A percentile compares a stretch with the other conserved stretches of the same genome.
phyloP scores from a whole-genome alignment of 2,797 vertebrate species.

The Tauraco hartlaubi region DNA sequence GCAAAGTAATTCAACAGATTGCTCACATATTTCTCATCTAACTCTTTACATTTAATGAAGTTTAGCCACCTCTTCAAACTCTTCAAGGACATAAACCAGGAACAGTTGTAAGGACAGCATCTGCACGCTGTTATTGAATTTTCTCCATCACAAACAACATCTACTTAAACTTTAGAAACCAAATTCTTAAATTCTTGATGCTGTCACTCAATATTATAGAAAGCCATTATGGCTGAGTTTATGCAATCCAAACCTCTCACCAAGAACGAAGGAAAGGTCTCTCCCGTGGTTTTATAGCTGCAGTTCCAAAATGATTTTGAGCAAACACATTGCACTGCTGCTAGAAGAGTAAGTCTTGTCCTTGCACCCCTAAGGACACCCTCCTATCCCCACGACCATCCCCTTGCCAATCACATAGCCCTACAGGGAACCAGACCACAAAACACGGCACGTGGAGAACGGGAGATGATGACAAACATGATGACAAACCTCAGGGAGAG shows the following conservation, averaged over 20 bases:
- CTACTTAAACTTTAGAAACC: neutral
- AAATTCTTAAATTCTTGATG: neutral
- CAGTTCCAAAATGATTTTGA: neutral
- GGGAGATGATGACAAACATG: neutral
- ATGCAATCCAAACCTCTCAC: neutral
- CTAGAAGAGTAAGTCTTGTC: neutral
- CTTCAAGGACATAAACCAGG: neutral
- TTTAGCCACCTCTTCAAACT: neutral
- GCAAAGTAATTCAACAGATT: neutral
- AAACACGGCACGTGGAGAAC: fast-evolving
- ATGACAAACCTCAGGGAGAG: neutral
- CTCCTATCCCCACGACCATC: fast-evolving
- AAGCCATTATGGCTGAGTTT: neutral
- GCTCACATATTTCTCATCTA: neutral
- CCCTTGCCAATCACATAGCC: fast-evolving
- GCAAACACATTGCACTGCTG: fast-evolving
- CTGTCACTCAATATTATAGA: neutral
- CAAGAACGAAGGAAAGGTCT: neutral
- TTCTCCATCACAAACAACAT: neutral
- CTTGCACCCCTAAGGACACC: neutral
- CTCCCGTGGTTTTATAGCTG: neutral
- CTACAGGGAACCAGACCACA: neutral
- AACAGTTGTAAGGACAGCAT: neutral
- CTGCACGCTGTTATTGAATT: fast-evolving
- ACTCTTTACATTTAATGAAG: neutral